Evolutionary conservation across 2,113 vertebrate genomes (phyloP).

Genomic region (Tragulus kanchil): DNA sequence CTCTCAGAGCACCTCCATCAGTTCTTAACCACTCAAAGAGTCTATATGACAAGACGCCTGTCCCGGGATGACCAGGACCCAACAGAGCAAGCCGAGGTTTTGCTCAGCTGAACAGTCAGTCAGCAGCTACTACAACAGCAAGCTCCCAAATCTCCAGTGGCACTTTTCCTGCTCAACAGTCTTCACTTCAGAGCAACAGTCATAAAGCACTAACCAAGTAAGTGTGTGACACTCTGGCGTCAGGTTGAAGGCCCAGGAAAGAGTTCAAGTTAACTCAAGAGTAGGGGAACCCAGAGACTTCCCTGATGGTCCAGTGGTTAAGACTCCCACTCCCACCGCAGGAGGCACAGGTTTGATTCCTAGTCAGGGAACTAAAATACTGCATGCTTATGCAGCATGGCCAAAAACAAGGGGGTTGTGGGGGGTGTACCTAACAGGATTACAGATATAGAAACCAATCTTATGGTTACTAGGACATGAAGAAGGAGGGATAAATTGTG

Average conservation of each 20-base stretch:
- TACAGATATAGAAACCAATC: not conserved
- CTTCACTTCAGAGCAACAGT: constrained; percentile 12
- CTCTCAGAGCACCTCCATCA: not conserved
- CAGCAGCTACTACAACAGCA: not conserved
- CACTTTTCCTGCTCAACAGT: not conserved
- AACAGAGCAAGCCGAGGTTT: not conserved
- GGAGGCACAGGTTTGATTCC: not conserved
- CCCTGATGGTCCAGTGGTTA: not conserved
- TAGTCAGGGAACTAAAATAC: not conserved
- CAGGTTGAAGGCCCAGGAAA: not conserved
- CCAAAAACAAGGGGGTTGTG: not conserved
- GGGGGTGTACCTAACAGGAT: not conserved
- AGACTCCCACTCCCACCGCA: not conserved
- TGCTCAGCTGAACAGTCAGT: not conserved
- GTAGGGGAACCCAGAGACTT: not conserved
- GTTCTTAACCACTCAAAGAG: not conserved
- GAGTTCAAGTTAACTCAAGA: not conserved
- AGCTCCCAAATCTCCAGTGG: not conserved
- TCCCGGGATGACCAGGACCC: not conserved
- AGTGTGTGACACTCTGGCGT: not conserved
- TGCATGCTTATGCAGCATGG: not conserved
- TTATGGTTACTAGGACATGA: not conserved
- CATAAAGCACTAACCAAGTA: not conserved
- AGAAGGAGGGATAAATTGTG: not conserved
- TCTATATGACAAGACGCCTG: not conserved